Conservation (phyloP, 2,797 vertebrate genomes). For the Margarornis squamiger region DNA sequence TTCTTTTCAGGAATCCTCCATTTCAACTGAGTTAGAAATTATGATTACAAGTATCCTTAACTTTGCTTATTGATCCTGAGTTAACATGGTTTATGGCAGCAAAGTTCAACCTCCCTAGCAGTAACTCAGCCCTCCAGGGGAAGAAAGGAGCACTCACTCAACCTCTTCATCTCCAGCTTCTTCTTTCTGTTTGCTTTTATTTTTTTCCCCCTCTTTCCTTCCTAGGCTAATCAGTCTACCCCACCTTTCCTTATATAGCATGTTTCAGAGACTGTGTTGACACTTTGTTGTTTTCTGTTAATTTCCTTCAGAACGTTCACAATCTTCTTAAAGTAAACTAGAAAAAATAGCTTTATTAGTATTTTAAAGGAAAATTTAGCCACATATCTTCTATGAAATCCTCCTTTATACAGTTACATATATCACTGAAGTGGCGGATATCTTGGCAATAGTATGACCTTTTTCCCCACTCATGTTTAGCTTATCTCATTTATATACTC, state of each 20-base stretch:
- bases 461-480: background rate
- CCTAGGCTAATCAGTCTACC: background rate
- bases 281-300: background rate
- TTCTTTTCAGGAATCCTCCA: background rate
- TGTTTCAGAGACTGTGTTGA: background rate
- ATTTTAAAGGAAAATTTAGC: background rate
- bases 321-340: background rate
- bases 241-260: background rate
- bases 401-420: background rate
- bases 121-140: background rate
- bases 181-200: background rate
- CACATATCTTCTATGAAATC: background rate
- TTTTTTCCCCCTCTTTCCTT: background rate
- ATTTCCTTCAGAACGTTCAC: background rate
- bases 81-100: background rate
- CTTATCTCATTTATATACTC: background rate
- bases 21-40: background rate
- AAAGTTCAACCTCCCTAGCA: background rate
- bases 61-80: background rate
- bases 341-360: background rate
- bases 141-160: background rate
- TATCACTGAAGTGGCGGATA: background rate
- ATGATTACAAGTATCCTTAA: background rate
- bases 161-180: background rate
- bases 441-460: background rate